Evolutionary conservation across 2,797 vertebrate genomes (phyloP).

Genomic region (Anas capensis): DNA sequence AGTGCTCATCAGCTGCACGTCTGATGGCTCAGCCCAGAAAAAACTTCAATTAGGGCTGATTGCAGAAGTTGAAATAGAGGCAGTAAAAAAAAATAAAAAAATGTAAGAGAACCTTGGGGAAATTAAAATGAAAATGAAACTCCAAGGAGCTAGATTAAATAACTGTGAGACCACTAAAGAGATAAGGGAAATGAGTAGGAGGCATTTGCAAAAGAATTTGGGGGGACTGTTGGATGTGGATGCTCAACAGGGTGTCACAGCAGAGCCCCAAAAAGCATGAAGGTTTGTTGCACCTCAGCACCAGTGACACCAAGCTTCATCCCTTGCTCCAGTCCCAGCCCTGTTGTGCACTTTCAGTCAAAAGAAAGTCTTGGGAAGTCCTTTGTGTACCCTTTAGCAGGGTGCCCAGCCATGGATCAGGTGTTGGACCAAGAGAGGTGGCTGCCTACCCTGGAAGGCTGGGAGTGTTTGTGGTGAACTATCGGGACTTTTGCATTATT

Average conservation of each 20-base stretch:
- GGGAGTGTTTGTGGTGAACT: background rate
- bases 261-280: rapidly evolving
- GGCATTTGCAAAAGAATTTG: background rate
- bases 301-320: background rate
- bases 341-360: no score
- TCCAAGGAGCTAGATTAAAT: constrained; percentile 66
- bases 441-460: background rate
- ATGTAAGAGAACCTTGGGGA: constrained; percentile 44
- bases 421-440: background rate
- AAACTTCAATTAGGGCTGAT: background rate
- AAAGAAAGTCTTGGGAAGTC: background rate
- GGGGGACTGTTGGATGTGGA: background rate
- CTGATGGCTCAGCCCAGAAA: rapidly evolving
- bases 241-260: background rate
- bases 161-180: constrained; percentile 36
- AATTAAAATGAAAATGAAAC: constrained; percentile 70
- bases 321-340: background rate
- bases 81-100: background rate
- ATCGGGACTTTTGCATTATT: background rate
- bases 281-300: background rate
- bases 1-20: background rate
- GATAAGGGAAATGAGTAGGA: background rate
- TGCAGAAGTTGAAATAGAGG: background rate
- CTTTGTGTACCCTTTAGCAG: no score
- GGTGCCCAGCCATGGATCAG: rapidly evolving